Evolutionary conservation across 92 coral and sea anemone species (phyloP).

Genomic region (Umimayanthus kanabou): DNA sequence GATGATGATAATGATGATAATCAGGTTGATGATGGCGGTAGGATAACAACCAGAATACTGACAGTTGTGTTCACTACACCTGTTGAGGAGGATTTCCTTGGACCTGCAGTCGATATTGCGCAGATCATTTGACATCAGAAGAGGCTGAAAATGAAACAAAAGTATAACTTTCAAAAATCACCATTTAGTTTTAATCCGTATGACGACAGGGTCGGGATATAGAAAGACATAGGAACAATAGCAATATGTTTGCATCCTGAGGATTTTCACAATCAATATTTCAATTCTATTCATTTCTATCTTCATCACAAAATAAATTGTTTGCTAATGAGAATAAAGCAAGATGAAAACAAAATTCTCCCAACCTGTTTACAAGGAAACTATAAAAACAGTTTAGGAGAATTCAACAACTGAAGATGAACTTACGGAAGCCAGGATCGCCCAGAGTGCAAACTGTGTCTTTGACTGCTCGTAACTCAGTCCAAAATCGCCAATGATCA

Average conservation of each 20-base stretch:
- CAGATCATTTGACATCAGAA: conserved; percentile 93
- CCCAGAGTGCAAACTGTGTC: conserved; percentile 97
- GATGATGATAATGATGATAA: background rate
- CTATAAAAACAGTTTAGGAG: too few relatives aligned
- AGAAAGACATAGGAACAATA: background rate
- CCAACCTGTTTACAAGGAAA: too few relatives aligned
- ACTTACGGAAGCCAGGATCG: conserved; percentile 93
- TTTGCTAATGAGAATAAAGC: too few relatives aligned
- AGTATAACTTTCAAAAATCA: too few relatives aligned
- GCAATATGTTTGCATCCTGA: background rate
- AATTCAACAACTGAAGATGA: background rate
- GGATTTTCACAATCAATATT: background rate
- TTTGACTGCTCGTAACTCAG: conserved; percentile 89
- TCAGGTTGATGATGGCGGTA: too few relatives aligned
- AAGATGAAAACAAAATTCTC: too few relatives aligned
- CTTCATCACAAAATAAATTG: too few relatives aligned
- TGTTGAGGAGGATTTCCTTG: conserved; percentile 86
- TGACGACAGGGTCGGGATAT: too few relatives aligned
- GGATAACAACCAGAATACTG: background rate
- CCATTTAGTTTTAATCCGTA: background rate
- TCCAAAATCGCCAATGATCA: conserved; percentile 92
- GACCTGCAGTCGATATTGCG: conserved; percentile 78
- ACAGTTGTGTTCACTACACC: conserved; percentile 41
- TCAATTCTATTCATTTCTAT: too few relatives aligned
- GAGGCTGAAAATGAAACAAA: conserved; percentile 63